Percentiles rank a stretch among this genome's conserved stretches.
Evolutionary conservation across 2,888 invertebrate species (phyloP).

Genomic region (Lampropteryx suffumata): DNA sequence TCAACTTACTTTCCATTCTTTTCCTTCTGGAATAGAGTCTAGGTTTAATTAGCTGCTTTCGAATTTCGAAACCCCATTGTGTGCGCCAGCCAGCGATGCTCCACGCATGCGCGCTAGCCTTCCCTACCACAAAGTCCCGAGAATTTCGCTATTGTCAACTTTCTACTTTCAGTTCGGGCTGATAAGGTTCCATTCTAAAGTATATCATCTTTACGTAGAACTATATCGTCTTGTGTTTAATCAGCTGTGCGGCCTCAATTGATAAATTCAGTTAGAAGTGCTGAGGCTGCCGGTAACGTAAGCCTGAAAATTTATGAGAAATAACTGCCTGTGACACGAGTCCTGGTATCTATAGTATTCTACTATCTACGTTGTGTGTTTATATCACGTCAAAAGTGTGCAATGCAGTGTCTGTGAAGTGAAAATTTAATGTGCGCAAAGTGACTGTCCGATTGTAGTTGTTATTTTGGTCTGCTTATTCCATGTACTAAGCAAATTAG

Average conservation of each 20-base stretch:
- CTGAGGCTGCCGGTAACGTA: conserved; percentile 60
- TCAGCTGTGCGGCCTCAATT: conserved; percentile 76
- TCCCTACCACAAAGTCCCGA: conserved; percentile 53
- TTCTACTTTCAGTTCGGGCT: conserved; percentile 37
- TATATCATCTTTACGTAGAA: conserved; percentile 46
- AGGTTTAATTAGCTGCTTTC: conserved; percentile 32
- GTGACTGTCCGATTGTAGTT: conserved; percentile 28
- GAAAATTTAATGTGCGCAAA: conserved; percentile 13
- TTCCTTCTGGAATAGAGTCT: conserved; percentile 37
- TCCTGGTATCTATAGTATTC: neutral
- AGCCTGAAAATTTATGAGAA: conserved; percentile 36
- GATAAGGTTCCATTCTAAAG: conserved; percentile 59
- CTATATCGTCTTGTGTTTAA: conserved; percentile 65
- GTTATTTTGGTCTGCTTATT: conserved; percentile 48
- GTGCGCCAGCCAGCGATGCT: conserved; percentile 30
- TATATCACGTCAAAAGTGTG: neutral
- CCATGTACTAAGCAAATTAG: conserved; percentile 35
- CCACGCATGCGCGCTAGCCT: conserved; percentile 70
- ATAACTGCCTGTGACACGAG: neutral
- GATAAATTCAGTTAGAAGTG: conserved; percentile 74
- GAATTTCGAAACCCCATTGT: conserved; percentile 53
- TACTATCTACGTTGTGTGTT: neutral
- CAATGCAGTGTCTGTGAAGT: conserved; percentile 17
- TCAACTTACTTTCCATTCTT: conserved; percentile 36
- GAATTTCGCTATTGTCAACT: conserved; percentile 51